phyloP scores from a whole-genome alignment of 1,140 invertebrate species.

The Artemia franciscana region DNA sequence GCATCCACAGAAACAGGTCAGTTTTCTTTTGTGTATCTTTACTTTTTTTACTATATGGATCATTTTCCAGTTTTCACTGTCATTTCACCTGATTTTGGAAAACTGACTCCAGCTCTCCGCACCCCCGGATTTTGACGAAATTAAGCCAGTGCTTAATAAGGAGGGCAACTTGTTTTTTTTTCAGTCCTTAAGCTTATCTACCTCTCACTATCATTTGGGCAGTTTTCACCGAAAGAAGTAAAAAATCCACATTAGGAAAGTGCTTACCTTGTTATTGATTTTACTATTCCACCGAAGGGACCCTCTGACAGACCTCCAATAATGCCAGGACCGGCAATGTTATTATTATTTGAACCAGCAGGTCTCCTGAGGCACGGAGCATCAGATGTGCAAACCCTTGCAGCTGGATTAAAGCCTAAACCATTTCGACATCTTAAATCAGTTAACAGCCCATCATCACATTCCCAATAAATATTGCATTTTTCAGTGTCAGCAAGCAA shows the following conservation, averaged over 20 bases:
- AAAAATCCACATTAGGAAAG: not conserved
- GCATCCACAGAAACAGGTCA: too few species aligned
- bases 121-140: too few species aligned
- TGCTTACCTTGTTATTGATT: not conserved
- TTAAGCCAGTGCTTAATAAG: too few species aligned
- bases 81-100: too few species aligned
- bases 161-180: too few species aligned
- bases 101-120: too few species aligned
- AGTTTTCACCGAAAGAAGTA: too few species aligned
- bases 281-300: not conserved
- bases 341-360: not conserved
- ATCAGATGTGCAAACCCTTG: not conserved
- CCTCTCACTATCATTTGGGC: too few species aligned
- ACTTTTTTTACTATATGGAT: too few species aligned
- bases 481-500: conserved; percentile 7
- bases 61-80: too few species aligned
- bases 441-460: conserved; percentile 7
- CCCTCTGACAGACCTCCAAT: not conserved
- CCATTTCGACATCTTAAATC: conserved; percentile 5
- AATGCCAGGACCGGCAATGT: not conserved
- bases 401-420: conserved; percentile 3
- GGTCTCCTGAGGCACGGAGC: conserved; percentile 2
- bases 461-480: conserved; percentile 9
- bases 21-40: too few species aligned
- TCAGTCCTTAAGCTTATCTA: too few species aligned